These are phyloP conservation scores for Phoenicopterus ruber DNA, from an alignment of 2,113 vertebrate species.

Conservation along the genomic window DNA sequence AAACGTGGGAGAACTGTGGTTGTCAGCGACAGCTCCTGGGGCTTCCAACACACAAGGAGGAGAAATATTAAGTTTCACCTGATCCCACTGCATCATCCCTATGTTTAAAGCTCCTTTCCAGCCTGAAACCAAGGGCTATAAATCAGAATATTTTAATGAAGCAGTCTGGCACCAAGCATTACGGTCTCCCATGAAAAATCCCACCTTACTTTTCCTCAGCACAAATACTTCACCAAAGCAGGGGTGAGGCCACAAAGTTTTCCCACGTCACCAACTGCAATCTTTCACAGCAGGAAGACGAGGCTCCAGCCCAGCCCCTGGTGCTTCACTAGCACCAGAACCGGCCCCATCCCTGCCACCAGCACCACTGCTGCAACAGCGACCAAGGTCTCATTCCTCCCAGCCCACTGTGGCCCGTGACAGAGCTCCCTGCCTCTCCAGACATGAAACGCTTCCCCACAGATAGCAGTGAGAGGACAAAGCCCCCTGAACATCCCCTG, in stretches of 20 bases:
- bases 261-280: no score
- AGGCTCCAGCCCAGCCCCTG: background rate
- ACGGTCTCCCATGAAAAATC: background rate
- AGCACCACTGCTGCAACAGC: background rate
- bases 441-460: background rate
- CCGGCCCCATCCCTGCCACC: background rate
- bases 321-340: background rate
- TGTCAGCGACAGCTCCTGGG: background rate
- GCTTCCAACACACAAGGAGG: background rate
- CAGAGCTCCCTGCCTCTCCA: background rate
- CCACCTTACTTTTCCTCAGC: background rate
- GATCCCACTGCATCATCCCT: background rate
- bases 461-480: background rate
- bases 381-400: background rate
- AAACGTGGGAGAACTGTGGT: background rate
- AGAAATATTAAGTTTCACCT: background rate
- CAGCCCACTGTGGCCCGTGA: rapidly evolving
- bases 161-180: background rate
- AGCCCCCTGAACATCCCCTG: background rate
- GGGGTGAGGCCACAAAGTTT: background rate
- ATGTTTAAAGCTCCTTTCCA: background rate
- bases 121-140: background rate
- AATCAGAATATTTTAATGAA: background rate
- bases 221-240: background rate
- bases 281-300: background rate